Evolutionary conservation across 2,888 invertebrate genomes (phyloP).

Genomic region (Nesidiocoris tenuis): DNA sequence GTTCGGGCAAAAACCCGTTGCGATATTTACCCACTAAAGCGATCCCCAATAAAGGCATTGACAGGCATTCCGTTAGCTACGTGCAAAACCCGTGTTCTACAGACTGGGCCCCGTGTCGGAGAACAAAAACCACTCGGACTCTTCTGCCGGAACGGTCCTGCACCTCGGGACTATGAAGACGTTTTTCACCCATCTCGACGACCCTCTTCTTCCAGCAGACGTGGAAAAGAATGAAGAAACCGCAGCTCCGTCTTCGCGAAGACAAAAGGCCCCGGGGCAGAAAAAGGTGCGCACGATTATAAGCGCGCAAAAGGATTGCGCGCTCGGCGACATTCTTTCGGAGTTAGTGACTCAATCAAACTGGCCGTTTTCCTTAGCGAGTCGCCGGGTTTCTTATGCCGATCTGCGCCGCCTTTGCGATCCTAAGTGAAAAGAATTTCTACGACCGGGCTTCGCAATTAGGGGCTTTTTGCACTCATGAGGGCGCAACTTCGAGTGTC

Average conservation of each 20-base stretch:
- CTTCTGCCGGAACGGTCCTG: slow-evolving; percentile 5
- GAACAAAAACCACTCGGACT: not conserved
- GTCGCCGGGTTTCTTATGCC: slow-evolving; percentile 1
- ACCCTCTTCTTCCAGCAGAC: not conserved
- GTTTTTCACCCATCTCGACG: slow-evolving; percentile 24
- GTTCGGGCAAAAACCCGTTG: not conserved
- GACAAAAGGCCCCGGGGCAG: not conserved
- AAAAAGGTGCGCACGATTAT: slow-evolving; percentile 13
- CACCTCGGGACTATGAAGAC: slow-evolving; percentile 20
- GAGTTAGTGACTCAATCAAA: slow-evolving; percentile 32
- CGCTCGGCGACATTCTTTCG: slow-evolving; percentile 19
- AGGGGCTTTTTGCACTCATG: not conserved
- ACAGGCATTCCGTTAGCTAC: not conserved
- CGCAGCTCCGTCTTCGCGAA: not conserved
- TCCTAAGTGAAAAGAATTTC: slow-evolving; percentile 27
- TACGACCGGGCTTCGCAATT: slow-evolving; percentile 6
- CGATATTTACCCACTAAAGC: not conserved
- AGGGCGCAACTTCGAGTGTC: not conserved
- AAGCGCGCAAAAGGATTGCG: slow-evolving; percentile 7
- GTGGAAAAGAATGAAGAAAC: not conserved
- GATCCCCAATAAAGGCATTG: not conserved
- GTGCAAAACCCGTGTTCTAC: not conserved
- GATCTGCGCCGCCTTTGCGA: not conserved
- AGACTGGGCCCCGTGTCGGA: not conserved
- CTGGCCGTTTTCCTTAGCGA: slow-evolving; percentile 11